These are phyloP conservation scores for Kuschelorhynchus macadamiae DNA, from an alignment of 2,888 invertebrate species.

Conservation along the genomic window DNA sequence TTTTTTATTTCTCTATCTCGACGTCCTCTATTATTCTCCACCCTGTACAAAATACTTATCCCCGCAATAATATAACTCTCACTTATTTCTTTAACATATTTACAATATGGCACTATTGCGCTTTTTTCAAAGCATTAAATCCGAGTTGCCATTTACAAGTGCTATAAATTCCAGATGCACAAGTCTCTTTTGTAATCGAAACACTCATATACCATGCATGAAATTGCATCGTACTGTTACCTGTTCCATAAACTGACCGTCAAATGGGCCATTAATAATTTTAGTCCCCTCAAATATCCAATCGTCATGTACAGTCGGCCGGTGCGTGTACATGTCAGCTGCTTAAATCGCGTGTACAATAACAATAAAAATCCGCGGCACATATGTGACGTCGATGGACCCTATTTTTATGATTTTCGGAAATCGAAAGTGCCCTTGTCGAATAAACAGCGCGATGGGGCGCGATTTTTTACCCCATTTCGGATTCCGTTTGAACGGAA, in stretches of 20 bases:
- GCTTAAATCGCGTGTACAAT: slow-evolving; percentile 43
- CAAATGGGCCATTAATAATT: slow-evolving; percentile 36
- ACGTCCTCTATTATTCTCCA: no score
- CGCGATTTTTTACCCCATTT: slow-evolving; percentile 45
- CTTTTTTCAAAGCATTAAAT: no score
- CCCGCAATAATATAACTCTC: no score
- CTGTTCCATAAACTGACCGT: slow-evolving; percentile 32
- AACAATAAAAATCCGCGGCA: slow-evolving; percentile 41
- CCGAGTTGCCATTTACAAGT: no score
- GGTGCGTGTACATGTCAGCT: slow-evolving; percentile 40
- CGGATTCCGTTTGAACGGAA: slow-evolving; percentile 42
- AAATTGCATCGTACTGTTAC: slow-evolving; percentile 24
- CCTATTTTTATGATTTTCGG: slow-evolving; percentile 48
- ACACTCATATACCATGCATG: background rate
- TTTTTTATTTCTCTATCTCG: no score
- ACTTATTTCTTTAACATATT: no score
- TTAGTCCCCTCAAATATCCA: slow-evolving; percentile 34
- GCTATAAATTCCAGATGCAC: no score
- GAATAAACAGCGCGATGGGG: slow-evolving; percentile 37
- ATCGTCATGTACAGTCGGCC: slow-evolving; percentile 19
- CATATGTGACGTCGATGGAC: slow-evolving; percentile 34
- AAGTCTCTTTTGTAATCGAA: no score
- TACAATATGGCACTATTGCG: no score
- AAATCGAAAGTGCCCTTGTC: slow-evolving; percentile 49
- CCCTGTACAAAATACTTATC: no score